A percentile compares a stretch with the other conserved stretches of the same genome.
phyloP scores from a whole-genome alignment of 2,113 vertebrate genomes.

The Balaeniceps rex region DNA sequence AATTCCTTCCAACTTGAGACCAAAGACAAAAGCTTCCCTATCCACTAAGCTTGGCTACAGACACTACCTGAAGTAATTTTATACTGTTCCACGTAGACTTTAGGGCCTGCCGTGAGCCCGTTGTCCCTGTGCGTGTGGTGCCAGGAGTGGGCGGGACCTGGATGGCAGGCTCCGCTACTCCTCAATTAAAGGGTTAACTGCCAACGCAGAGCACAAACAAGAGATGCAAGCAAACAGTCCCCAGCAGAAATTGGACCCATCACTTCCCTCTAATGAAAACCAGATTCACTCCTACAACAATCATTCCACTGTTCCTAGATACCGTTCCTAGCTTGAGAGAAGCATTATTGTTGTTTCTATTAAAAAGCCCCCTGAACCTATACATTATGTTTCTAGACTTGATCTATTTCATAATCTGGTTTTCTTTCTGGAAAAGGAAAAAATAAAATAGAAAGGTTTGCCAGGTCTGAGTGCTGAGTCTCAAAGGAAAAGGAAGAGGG shows the following conservation, averaged over 20 bases:
- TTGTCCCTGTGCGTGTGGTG: accelerated
- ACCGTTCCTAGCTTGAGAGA: constrained; percentile 47
- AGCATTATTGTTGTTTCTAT: background rate
- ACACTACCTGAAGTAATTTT: background rate
- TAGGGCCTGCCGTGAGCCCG: accelerated
- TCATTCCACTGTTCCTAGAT: constrained; percentile 74
- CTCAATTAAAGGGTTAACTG: constrained; percentile 56
- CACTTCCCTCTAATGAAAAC: constrained; percentile 79
- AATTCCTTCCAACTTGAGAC: background rate
- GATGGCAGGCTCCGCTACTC: background rate
- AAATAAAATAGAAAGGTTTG: background rate
- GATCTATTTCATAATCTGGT: background rate
- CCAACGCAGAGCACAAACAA: constrained; percentile 51
- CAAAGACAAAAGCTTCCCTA: background rate
- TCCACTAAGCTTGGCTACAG: background rate
- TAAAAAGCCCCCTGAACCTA: background rate
- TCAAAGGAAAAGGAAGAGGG: background rate
- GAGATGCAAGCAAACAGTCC: constrained; percentile 68
- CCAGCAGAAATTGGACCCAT: constrained; percentile 71
- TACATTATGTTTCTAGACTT: background rate
- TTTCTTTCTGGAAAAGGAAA: background rate
- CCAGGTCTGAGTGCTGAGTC: background rate
- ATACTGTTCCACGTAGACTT: accelerated
- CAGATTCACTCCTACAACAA: constrained; percentile 78
- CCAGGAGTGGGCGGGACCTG: background rate